Evolutionary conservation across 2,888 invertebrate genomes (phyloP).

Genomic region (Labia minor): DNA sequence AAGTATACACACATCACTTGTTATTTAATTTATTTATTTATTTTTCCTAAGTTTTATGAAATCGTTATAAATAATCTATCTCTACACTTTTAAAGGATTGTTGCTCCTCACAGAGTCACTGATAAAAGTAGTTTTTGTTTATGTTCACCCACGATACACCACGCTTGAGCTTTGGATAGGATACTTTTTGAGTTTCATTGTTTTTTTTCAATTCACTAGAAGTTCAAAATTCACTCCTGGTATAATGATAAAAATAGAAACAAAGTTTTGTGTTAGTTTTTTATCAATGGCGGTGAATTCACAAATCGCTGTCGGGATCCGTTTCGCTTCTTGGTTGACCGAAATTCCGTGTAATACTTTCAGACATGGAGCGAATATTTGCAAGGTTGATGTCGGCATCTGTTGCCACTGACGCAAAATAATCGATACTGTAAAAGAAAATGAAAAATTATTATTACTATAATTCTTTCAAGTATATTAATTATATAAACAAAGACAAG

Average conservation of each 20-base stretch:
- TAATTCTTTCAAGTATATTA: no score
- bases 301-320: constrained; percentile 56
- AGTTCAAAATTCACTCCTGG: no score
- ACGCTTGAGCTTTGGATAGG: no score
- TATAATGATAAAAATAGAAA: no score
- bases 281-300: no score
- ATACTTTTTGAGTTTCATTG: neutral
- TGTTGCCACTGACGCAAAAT: constrained; percentile 31
- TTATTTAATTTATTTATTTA: neutral
- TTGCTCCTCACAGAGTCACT: no score
- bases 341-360: constrained; percentile 65
- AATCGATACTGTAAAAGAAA: constrained; percentile 20
- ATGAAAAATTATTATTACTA: neutral
- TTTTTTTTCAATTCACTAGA: neutral
- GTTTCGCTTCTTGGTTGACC: constrained; percentile 56
- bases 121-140: no score
- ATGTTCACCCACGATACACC: no score
- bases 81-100: neutral
- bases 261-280: no score
- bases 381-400: constrained; percentile 53
- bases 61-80: neutral
- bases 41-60: neutral
- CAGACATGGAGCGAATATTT: constrained; percentile 63
- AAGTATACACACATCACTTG: neutral
- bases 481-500: no score